A percentile compares a stretch with the other conserved stretches of the same genome.
Evolutionary conservation across 1,140 invertebrate species (phyloP).

Genomic region (Drosophila kurseongensis): DNA sequence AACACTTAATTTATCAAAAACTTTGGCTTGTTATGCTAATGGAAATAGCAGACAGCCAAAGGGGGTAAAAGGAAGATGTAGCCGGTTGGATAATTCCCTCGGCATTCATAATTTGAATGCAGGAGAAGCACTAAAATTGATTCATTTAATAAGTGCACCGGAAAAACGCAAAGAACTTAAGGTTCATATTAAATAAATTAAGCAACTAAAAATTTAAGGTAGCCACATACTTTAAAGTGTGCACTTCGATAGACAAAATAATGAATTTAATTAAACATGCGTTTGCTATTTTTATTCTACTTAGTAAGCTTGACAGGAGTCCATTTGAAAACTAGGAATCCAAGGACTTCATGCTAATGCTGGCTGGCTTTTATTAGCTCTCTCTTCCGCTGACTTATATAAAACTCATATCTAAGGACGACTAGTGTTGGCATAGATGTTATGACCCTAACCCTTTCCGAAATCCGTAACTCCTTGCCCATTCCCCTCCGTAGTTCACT

Average conservation of each 20-base stretch:
- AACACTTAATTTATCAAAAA: conserved; percentile 81
- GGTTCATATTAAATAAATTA: too few species aligned
- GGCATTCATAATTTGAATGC: conserved; percentile 35
- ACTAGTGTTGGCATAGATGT: conserved; percentile 16
- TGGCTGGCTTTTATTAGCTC: neutral
- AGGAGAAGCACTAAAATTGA: conserved; percentile 28
- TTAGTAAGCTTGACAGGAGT: too few species aligned
- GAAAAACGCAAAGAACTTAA: neutral
- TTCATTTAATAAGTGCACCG: neutral
- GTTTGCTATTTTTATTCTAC: too few species aligned
- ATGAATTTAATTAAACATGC: too few species aligned
- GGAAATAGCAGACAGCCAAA: conserved; percentile 37
- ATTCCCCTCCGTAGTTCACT: neutral
- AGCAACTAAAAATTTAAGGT: too few species aligned
- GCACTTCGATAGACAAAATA: too few species aligned
- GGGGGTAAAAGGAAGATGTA: neutral
- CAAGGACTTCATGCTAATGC: too few species aligned
- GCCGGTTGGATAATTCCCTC: neutral
- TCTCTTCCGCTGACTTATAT: neutral
- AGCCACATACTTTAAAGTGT: too few species aligned
- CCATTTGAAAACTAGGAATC: too few species aligned
- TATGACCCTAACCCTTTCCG: conserved; percentile 1
- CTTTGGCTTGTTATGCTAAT: conserved; percentile 77
- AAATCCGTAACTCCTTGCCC: neutral
- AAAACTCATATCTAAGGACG: neutral